These are phyloP conservation scores for Mizuhopecten yessoensis DNA, from an alignment of 1,140 invertebrate genomes.

Conservation along the genomic window DNA sequence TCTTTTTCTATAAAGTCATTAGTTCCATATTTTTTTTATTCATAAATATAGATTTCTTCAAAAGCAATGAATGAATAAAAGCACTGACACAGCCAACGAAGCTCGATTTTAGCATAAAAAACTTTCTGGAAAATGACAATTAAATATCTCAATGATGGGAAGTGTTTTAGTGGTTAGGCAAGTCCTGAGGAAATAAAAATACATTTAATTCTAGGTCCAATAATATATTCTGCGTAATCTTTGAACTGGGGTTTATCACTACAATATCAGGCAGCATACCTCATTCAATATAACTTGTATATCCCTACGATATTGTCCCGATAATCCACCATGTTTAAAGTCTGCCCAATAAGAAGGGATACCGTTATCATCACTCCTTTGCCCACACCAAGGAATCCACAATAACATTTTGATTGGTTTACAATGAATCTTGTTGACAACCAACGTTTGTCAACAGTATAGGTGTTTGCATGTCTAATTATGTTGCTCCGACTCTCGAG, in stretches of 20 bases:
- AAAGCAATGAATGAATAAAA: no score
- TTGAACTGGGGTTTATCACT: neutral
- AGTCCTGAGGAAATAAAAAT: no score
- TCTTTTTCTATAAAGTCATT: no score
- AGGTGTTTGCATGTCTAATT: constrained; percentile 26
- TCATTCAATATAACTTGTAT: constrained; percentile 20
- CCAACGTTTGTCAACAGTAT: neutral
- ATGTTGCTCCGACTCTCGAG: neutral
- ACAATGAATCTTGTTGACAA: neutral
- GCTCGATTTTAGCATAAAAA: no score
- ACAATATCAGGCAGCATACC: neutral
- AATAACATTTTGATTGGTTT: constrained; percentile 40
- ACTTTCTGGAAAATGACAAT: no score
- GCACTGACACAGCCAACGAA: no score
- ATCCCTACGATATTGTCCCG: neutral
- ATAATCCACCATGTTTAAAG: constrained; percentile 23
- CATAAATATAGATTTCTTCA: no score
- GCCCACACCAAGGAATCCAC: neutral
- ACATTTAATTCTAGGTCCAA: neutral
- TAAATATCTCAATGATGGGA: no score
- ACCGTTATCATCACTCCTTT: neutral
- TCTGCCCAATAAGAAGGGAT: neutral
- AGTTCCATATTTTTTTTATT: no score
- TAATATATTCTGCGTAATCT: neutral
- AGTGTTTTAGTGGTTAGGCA: no score